Evolutionary conservation across 1,140 invertebrate species (phyloP).

Genomic region (Drosophila rufa): DNA sequence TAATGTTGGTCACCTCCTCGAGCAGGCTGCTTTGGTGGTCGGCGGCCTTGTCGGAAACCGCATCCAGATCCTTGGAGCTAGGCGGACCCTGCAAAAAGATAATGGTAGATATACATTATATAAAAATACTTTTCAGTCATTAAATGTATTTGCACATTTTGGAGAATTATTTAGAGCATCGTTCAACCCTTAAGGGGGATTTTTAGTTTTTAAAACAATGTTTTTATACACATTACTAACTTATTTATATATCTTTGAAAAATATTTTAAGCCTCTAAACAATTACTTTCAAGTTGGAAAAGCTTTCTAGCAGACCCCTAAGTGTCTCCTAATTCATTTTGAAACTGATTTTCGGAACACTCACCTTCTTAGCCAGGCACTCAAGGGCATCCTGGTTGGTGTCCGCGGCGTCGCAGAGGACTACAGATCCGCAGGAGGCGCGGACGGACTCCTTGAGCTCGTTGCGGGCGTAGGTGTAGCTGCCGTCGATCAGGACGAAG

Average conservation of each 20-base stretch:
- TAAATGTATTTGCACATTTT: no score
- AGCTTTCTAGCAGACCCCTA: no score
- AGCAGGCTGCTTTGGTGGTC: slow-evolving; percentile 1
- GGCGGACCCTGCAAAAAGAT: slow-evolving; percentile 1
- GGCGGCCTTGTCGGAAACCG: slow-evolving; percentile 4
- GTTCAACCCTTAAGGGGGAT: no score
- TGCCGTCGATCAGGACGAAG: neutral
- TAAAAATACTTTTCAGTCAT: no score
- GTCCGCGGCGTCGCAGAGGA: neutral
- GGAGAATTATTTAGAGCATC: no score
- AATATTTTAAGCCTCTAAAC: no score
- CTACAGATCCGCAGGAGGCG: neutral
- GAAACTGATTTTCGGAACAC: neutral
- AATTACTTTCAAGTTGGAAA: no score
- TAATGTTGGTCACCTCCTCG: neutral
- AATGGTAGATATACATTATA: no score
- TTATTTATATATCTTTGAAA: no score
- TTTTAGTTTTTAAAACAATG: no score
- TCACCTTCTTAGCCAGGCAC: neutral
- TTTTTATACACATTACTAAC: no score
- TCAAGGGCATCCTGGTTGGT: neutral
- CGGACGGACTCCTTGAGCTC: neutral
- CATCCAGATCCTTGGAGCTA: neutral
- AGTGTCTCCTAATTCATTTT: no score
- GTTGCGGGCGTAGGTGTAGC: neutral